Conservation (phyloP, 2,888 invertebrate genomes). For the Trissoscelio sp. region DNA sequence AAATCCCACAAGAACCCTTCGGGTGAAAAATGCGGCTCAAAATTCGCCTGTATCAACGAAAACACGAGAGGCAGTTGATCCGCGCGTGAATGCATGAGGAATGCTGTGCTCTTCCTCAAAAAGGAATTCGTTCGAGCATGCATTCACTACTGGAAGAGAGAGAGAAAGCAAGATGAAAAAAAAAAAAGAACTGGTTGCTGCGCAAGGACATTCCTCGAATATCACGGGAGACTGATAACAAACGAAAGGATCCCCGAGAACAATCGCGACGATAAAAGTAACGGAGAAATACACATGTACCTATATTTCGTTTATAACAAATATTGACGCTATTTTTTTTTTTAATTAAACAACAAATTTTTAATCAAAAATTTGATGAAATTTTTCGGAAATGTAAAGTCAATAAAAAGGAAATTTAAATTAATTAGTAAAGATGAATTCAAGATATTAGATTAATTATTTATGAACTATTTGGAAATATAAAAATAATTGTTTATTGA, state of each 20-base stretch:
- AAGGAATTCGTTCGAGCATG: constrained; percentile 62
- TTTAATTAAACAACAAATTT: no score
- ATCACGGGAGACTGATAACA: constrained; percentile 57
- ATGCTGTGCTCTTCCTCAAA: constrained; percentile 64
- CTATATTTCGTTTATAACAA: background rate
- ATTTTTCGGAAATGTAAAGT: no score
- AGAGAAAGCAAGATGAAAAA: background rate
- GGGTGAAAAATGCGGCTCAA: constrained; percentile 17
- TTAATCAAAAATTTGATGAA: no score
- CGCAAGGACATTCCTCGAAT: constrained; percentile 63
- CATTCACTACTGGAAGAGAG: constrained; percentile 28
- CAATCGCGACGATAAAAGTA: constrained; percentile 44
- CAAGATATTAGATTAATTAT: no score
- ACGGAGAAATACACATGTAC: constrained; percentile 11
- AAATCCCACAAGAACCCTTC: no score
- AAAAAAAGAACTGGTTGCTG: constrained; percentile 58
- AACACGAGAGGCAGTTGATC: constrained; percentile 48
- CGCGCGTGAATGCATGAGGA: constrained; percentile 60
- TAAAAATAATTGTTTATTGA: no score
- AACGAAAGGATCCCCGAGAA: constrained; percentile 52
- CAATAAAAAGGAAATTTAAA: no score
- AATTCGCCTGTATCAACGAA: constrained; percentile 34
- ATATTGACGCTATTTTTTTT: background rate
- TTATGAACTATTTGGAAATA: no score
- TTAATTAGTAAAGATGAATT: no score